These are phyloP conservation scores for Tetragnatha versicolor DNA, from an alignment of 1,140 invertebrate species.

Conservation along the genomic window DNA sequence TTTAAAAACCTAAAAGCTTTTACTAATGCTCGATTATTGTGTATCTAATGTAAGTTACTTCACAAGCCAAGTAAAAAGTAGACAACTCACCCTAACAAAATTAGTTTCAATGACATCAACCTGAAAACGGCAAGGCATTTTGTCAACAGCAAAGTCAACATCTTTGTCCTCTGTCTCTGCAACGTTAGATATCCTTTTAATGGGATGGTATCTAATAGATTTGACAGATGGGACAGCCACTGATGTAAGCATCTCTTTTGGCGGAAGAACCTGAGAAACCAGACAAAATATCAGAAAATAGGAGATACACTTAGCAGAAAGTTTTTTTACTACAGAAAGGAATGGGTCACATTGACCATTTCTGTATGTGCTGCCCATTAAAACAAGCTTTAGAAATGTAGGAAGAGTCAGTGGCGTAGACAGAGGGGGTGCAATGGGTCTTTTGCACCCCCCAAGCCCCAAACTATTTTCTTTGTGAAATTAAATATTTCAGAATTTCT, in stretches of 20 bases:
- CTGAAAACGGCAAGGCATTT: constrained; percentile 70
- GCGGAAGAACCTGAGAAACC: constrained; percentile 71
- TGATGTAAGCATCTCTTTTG: constrained; percentile 72
- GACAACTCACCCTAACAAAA: constrained; percentile 80
- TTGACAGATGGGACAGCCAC: constrained; percentile 75
- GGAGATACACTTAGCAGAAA: too few relatives aligned
- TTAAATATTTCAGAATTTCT: too few relatives aligned
- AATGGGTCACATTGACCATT: too few relatives aligned
- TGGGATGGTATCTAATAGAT: constrained; percentile 74
- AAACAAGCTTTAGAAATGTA: too few relatives aligned
- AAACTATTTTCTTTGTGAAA: too few relatives aligned
- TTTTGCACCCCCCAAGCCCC: too few relatives aligned
- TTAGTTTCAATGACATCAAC: constrained; percentile 82
- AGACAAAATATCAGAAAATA: too few relatives aligned
- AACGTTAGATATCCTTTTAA: constrained; percentile 69
- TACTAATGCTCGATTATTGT: neutral
- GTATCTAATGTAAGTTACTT: neutral
- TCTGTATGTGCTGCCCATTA: too few relatives aligned
- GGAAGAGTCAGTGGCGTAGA: too few relatives aligned
- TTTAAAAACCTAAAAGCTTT: constrained; percentile 44
- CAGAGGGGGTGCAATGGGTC: too few relatives aligned
- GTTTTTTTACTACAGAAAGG: too few relatives aligned
- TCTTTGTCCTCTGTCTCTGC: constrained; percentile 29
- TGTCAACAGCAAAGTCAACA: constrained; percentile 54
- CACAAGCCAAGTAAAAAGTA: neutral